These are phyloP conservation scores for Meleagris gallopavo DNA, from an alignment of 2,113 vertebrate genomes.

Conservation along the genomic window DNA sequence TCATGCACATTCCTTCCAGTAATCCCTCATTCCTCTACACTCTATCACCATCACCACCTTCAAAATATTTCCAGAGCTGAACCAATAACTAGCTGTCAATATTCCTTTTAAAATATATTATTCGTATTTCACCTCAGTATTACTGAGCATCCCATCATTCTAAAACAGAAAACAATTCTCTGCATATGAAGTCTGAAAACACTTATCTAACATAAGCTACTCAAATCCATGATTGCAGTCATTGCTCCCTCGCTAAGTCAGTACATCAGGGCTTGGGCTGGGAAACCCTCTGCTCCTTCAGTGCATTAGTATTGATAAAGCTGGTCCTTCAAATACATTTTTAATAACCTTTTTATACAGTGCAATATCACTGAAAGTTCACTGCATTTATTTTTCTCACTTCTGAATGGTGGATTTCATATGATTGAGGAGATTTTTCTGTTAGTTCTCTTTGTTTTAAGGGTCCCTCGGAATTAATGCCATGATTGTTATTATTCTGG, in stretches of 20 bases:
- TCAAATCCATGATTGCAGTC: constrained; percentile 73
- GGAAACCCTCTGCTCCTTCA: constrained; percentile 50
- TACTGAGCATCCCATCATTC: constrained; percentile 7
- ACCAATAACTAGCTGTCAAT: neutral
- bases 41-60: neutral
- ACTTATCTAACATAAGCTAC: constrained; percentile 67
- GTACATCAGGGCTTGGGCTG: constrained; percentile 37
- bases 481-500: constrained; percentile 22
- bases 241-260: constrained; percentile 65
- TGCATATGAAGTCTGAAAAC: constrained; percentile 70
- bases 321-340: constrained; percentile 54
- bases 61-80: neutral
- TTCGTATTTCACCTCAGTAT: constrained; percentile 24
- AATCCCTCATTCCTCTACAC: neutral
- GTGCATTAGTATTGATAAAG: constrained; percentile 65
- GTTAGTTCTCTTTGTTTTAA: constrained; percentile 14
- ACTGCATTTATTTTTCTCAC: constrained; percentile 46
- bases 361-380: constrained; percentile 51
- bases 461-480: constrained; percentile 14
- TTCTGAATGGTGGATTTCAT: neutral
- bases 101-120: neutral
- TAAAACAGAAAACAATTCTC: constrained; percentile 35
- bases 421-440: constrained; percentile 20
- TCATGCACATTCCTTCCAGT: neutral
- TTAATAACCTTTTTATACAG: constrained; percentile 53